Conservation (phyloP, 2,113 vertebrate species). For the Quiscalus mexicanus region DNA sequence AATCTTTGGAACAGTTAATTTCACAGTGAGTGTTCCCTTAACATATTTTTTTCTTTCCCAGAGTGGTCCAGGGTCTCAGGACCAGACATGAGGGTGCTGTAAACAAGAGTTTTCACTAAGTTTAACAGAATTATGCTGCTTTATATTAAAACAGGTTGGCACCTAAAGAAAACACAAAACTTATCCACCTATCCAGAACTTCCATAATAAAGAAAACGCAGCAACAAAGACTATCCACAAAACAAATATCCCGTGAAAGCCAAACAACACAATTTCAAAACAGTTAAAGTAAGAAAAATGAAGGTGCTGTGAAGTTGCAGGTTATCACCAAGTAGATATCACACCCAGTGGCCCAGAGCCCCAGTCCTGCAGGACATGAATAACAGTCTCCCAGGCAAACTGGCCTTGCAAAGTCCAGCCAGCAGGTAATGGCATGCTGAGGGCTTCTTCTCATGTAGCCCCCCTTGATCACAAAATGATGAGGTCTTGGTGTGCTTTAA, state of each 20-base stretch:
- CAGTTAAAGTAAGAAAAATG: background rate
- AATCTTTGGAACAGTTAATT: background rate
- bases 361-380: background rate
- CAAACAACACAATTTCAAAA: background rate
- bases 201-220: background rate
- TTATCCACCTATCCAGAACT: background rate
- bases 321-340: background rate
- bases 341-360: background rate
- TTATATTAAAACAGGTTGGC: background rate
- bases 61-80: background rate
- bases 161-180: background rate
- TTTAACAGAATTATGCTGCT: background rate
- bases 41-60: background rate
- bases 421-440: background rate
- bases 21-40: background rate
- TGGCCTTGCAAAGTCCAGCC: background rate
- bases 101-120: background rate
- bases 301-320: background rate
- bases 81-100: background rate
- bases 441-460: background rate
- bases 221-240: background rate
- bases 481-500: background rate
- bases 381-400: background rate
- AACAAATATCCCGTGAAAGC: background rate
- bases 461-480: background rate